Base-by-base conservation (phyloP, 2,888 invertebrate species). In the Sthenelais limicola region DNA sequence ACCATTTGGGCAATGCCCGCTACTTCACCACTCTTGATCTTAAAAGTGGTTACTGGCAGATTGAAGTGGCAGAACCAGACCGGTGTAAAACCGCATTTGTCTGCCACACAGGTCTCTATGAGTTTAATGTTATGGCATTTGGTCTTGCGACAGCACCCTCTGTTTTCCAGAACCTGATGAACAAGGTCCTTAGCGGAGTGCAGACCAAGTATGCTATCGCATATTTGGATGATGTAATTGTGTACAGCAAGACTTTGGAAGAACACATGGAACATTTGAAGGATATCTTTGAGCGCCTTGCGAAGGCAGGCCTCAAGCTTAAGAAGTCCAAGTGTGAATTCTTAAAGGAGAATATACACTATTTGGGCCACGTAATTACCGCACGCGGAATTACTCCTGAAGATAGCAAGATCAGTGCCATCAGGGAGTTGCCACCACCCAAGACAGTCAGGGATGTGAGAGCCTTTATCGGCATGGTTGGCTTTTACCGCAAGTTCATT, bases 191-290 rank as follows among this genome's bases (percentile, higher is more conserved):
- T 18, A 56, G 30, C 30, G 56, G 56, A 4, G 9, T 18, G 3
- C n/a, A n/a, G n/a, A 56, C 26, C 28, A 26, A 28, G 18, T 26
- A 24, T 56, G 56, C 56, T 30, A 24, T 18, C 18, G 26, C 24
- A 7, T 69, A 69, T 24, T 18, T 69, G 52, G 54, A 69, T 24
- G 69, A 69, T 30, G 21, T 69, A 7, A 9, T 51, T 32, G 32
- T 69, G 5, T 69, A 12, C 35, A 52, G 52, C 5, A 12, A 9
- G 9, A 9, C 51, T 3, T 69, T 69, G 51, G 5, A 54, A 5
- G 32, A 9, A 7, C 69, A 69, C 33, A 33, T 69, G 35, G 21
- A 9, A 9, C 52, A 69, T 33, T 24, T 69, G 5, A 32, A 35
- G 9, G 9, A 26, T 3, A 35, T 69, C 12, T 69, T 68, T 26